Conservation (phyloP, 2,888 invertebrate genomes). For the Acanthosepion lycidas region DNA sequence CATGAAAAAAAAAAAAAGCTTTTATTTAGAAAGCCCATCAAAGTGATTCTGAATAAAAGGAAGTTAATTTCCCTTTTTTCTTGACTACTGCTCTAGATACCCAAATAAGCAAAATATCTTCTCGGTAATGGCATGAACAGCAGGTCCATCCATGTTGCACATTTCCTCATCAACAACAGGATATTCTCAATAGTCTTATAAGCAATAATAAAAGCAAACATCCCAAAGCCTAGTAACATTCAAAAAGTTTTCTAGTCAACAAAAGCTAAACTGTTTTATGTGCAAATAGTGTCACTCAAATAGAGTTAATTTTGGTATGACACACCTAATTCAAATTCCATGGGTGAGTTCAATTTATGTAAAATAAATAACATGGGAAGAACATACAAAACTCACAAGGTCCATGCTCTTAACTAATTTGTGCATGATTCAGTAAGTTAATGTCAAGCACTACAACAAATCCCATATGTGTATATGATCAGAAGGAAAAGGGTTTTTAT, state of each 20-base stretch:
- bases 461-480: too few relatives aligned
- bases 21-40: not conserved
- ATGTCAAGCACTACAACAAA: too few relatives aligned
- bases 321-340: not conserved
- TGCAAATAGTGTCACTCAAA: not conserved
- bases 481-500: too few relatives aligned
- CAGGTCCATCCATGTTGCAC: too few relatives aligned
- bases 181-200: not conserved
- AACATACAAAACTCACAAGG: too few relatives aligned
- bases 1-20: not conserved
- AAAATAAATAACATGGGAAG: too few relatives aligned
- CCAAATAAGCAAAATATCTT: not conserved
- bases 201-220: not conserved
- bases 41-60: not conserved
- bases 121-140: not conserved
- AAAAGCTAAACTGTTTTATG: not conserved
- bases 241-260: not conserved
- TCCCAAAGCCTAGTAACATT: not conserved
- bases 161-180: not conserved
- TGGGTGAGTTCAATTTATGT: not conserved
- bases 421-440: too few relatives aligned
- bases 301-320: not conserved
- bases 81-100: conserved; percentile 33
- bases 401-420: too few relatives aligned
- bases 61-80: not conserved